These are phyloP conservation scores for Pseudomyrmex concolor DNA, from an alignment of 1,140 invertebrate genomes.

Conservation along the genomic window DNA sequence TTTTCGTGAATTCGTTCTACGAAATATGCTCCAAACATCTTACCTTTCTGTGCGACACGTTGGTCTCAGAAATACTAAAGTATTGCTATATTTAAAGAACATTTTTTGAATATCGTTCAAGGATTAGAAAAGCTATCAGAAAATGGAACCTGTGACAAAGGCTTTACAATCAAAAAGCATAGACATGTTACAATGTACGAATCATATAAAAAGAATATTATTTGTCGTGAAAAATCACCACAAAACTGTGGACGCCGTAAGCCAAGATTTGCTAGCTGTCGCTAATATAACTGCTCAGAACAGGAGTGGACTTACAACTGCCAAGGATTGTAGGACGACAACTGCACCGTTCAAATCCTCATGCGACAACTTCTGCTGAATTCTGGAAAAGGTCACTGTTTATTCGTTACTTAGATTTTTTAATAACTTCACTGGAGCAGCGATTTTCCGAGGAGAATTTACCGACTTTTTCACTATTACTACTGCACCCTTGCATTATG, in stretches of 20 bases:
- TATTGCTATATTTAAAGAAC: not conserved
- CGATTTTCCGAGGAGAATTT: not conserved
- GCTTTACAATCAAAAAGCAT: not conserved
- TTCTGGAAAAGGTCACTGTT: not conserved
- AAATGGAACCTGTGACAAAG: not conserved
- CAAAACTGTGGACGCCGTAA: not conserved
- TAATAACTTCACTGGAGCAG: too few species aligned
- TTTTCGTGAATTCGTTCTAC: slow-evolving; percentile 6
- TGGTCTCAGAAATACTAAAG: slow-evolving; percentile 8
- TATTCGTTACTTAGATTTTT: not conserved
- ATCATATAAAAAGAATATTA: not conserved
- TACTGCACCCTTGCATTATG: not conserved
- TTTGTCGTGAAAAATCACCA: not conserved
- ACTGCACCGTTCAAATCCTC: not conserved
- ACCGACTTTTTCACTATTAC: not conserved
- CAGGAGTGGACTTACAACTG: not conserved
- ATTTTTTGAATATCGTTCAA: not conserved
- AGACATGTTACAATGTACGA: not conserved
- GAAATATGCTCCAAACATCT: not conserved
- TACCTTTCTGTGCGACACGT: not conserved
- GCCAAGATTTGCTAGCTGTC: not conserved
- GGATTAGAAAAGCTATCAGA: not conserved
- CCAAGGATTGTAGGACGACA: not conserved
- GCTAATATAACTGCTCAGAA: slow-evolving; percentile 2
- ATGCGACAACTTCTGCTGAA: not conserved